Evolutionary conservation across 2,888 invertebrate genomes (phyloP).

Genomic region (Lepeophtheirus nordmannii): DNA sequence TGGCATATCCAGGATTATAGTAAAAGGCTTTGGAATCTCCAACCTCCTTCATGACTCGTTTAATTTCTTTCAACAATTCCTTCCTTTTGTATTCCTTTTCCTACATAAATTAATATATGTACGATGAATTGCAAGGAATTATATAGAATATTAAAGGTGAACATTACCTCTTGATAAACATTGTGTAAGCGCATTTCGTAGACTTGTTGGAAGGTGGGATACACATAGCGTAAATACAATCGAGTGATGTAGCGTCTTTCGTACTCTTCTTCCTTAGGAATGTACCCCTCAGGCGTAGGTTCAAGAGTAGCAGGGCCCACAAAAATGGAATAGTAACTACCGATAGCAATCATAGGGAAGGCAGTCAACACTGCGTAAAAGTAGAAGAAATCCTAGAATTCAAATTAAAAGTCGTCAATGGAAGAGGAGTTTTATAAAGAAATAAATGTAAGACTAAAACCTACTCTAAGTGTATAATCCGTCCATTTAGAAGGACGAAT

Average conservation of each 20-base stretch:
- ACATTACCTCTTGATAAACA: not conserved
- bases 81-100: not conserved
- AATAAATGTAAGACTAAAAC: no score
- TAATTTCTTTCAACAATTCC: not conserved
- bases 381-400: not conserved
- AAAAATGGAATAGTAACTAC: not conserved
- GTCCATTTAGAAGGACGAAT: not conserved
- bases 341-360: not conserved
- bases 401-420: no score
- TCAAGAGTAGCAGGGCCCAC: not conserved
- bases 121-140: not conserved
- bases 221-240: not conserved
- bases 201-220: constrained; percentile 1
- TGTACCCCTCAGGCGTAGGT: not conserved
- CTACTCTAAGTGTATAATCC: not conserved
- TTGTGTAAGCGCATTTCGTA: constrained; percentile 2
- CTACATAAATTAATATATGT: no score
- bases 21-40: not conserved
- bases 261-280: not conserved
- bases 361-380: not conserved
- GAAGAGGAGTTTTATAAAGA: no score
- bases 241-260: not conserved
- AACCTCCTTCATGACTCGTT: not conserved
- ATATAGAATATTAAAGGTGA: not conserved
- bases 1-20: not conserved